Conservation (phyloP, 2,113 vertebrate genomes). For the Aphyosemion australe region DNA sequence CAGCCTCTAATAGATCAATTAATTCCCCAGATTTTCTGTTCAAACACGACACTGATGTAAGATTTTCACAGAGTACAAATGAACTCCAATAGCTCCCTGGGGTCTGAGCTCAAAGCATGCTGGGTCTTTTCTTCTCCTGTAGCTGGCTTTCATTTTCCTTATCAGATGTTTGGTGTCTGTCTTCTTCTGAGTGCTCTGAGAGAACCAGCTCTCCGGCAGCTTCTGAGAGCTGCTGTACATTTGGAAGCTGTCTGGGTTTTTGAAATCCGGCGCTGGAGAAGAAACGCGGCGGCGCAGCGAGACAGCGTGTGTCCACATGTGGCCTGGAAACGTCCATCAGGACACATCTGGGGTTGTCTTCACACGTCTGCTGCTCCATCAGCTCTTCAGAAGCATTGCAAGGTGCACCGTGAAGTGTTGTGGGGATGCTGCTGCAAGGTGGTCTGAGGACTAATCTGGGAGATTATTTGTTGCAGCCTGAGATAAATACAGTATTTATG, state of each 20-base stretch:
- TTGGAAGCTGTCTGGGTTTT: constrained; percentile 24
- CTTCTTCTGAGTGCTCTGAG: constrained; percentile 36
- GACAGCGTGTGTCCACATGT: constrained; percentile 30
- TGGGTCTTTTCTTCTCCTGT: constrained; percentile 6
- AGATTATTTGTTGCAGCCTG: no score
- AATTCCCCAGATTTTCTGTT: constrained; percentile 35
- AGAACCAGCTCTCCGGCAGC: constrained; percentile 18
- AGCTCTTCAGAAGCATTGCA: not conserved
- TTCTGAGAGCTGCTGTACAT: constrained; percentile 46
- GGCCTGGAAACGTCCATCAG: constrained; percentile 57
- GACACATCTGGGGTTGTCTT: constrained; percentile 6
- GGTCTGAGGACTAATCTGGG: no score
- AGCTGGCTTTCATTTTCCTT: constrained; percentile 50
- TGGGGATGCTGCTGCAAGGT: not conserved
- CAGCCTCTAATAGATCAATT: constrained; percentile 55
- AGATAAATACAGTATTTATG: no score
- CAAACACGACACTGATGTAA: constrained; percentile 26
- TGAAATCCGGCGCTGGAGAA: not conserved
- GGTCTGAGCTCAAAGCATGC: constrained; percentile 44
- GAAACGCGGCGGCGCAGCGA: constrained; percentile 9
- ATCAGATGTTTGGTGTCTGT: constrained; percentile 50
- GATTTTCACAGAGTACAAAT: constrained; percentile 41
- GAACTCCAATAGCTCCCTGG: constrained; percentile 50
- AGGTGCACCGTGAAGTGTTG: not conserved
- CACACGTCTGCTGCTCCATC: constrained; percentile 1